These are phyloP conservation scores for Cephalopachus bancanus DNA, from an alignment of 2,797 vertebrate species.

Conservation along the genomic window DNA sequence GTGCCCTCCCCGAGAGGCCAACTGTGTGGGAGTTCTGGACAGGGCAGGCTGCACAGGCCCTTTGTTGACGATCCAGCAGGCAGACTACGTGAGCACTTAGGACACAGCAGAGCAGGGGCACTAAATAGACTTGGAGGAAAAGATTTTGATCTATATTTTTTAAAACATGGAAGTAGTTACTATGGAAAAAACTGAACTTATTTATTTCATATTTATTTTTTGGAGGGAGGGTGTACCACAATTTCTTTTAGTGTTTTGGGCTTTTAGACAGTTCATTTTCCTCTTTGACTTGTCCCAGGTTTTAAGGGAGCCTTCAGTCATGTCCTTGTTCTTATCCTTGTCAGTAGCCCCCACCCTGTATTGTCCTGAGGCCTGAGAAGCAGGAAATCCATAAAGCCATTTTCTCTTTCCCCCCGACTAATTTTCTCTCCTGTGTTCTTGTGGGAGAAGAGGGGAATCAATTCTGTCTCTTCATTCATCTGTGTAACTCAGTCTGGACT, in stretches of 20 bases:
- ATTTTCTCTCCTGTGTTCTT: conserved; percentile 22
- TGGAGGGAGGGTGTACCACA: neutral
- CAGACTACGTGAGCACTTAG: neutral
- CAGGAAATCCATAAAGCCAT: neutral
- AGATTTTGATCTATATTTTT: neutral
- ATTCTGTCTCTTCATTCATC: neutral
- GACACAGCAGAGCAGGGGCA: neutral
- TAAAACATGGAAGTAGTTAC: neutral
- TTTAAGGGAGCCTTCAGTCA: neutral
- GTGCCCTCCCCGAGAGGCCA: neutral
- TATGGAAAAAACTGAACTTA: neutral
- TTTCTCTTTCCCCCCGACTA: neutral
- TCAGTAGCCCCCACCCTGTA: neutral
- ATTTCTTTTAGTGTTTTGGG: neutral
- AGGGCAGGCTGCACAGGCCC: neutral
- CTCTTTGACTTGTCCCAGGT: neutral
- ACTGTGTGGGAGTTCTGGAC: neutral
- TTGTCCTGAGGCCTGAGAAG: neutral
- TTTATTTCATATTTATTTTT: neutral
- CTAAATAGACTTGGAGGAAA: neutral
- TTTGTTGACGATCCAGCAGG: neutral
- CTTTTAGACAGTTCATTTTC: neutral
- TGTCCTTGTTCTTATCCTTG: neutral
- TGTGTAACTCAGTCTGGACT: neutral
- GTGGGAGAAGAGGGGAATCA: neutral